These are phyloP conservation scores for Drosophila aldrichi DNA, from an alignment of 2,888 invertebrate genomes.

Conservation along the genomic window DNA sequence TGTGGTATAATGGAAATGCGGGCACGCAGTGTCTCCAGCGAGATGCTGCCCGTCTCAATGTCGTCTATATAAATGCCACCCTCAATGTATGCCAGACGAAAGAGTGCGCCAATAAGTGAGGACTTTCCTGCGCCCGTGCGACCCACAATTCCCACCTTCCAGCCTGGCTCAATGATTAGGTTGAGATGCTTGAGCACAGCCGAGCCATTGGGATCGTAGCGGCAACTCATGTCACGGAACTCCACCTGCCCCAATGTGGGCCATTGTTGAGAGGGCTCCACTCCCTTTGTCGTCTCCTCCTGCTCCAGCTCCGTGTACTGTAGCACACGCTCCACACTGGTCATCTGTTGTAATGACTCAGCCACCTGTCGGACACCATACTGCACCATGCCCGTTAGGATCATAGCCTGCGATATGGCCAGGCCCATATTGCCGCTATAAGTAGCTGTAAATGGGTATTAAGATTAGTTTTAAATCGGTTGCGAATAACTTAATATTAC, in stretches of 20 bases:
- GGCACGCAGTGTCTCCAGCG: slow-evolving; percentile 86
- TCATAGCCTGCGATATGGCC: slow-evolving; percentile 89
- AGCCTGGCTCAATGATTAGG: slow-evolving; percentile 88
- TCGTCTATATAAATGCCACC: slow-evolving; percentile 91
- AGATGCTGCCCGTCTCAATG: slow-evolving; percentile 87
- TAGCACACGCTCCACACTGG: slow-evolving; percentile 90
- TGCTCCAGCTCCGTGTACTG: slow-evolving; percentile 90
- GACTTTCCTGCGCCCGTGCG: slow-evolving; percentile 95
- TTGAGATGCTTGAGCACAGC: slow-evolving; percentile 91
- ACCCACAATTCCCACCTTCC: slow-evolving; percentile 92
- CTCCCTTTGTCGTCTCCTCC: slow-evolving; percentile 85
- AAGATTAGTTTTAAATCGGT: not conserved
- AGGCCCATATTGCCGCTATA: slow-evolving; percentile 90
- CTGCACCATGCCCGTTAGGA: slow-evolving; percentile 90
- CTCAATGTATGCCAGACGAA: slow-evolving; percentile 90
- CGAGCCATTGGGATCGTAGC: slow-evolving; percentile 87
- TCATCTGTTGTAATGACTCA: slow-evolving; percentile 90
- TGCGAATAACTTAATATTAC: not conserved
- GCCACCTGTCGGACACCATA: slow-evolving; percentile 90
- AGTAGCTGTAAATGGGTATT: slow-evolving; percentile 64
- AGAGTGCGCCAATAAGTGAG: slow-evolving; percentile 91
- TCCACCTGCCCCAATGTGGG: slow-evolving; percentile 88
- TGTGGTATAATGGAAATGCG: slow-evolving; percentile 88
- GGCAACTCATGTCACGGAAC: slow-evolving; percentile 87
- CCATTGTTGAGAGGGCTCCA: slow-evolving; percentile 88